A percentile compares a stretch with the other conserved stretches of the same genome.
Conservation (phyloP, 2,888 invertebrate genomes). For the Ennomos quercinarius region DNA sequence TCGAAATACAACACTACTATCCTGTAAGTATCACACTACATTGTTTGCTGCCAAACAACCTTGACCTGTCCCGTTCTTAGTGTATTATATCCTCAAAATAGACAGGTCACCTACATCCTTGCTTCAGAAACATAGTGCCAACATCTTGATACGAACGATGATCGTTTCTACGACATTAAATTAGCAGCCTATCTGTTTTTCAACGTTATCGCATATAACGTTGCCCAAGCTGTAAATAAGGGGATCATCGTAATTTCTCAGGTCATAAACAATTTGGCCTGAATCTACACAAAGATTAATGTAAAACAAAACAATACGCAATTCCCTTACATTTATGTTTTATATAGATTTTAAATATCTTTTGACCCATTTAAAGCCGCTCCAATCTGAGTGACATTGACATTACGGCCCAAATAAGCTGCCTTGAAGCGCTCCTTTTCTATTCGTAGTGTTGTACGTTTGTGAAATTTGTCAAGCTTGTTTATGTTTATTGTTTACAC, state of each 20-base stretch:
- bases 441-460: conserved; percentile 30
- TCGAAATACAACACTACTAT: conserved; percentile 13
- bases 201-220: conserved; percentile 32
- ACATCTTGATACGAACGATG: conserved; percentile 15
- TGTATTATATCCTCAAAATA: conserved; percentile 25
- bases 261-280: conserved; percentile 50
- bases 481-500: conserved; percentile 48
- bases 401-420: conserved; percentile 52
- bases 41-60: conserved; percentile 38
- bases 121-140: conserved; percentile 25
- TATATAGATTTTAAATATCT: conserved; percentile 26
- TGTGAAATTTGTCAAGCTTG: conserved; percentile 48
- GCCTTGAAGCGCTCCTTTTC: conserved; percentile 47
- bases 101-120: conserved; percentile 29
- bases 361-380: conserved; percentile 27
- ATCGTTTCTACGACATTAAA: conserved; percentile 24
- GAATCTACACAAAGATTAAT: conserved; percentile 49
- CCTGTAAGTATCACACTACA: conserved; percentile 8
- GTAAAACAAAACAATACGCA: conserved; percentile 41
- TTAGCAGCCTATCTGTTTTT: conserved; percentile 25
- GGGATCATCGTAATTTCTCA: conserved; percentile 36
- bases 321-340: conserved; percentile 26
- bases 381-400: conserved; percentile 58
- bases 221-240: conserved; percentile 28
- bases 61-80: conserved; percentile 27